These are phyloP conservation scores for Drosophila tristis DNA, from an alignment of 1,140 invertebrate genomes.

Conservation along the genomic window DNA sequence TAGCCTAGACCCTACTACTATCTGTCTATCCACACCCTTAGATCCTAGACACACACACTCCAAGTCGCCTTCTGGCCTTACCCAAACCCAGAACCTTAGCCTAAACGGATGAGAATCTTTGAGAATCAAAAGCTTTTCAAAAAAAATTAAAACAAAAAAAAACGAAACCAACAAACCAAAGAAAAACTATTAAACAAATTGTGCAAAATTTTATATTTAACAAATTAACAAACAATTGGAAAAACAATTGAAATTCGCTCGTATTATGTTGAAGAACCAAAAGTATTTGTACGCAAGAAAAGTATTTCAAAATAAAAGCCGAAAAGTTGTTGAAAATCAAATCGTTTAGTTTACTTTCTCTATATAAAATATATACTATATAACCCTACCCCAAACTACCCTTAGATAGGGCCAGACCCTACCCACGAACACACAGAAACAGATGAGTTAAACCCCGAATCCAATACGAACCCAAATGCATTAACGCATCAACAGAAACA, in stretches of 20 bases:
- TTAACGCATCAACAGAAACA: conserved; percentile 59
- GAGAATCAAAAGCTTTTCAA: conserved; percentile 61
- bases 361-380: conserved; percentile 9
- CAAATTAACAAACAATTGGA: conserved; percentile 52
- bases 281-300: conserved; percentile 66
- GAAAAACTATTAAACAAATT: conserved; percentile 15
- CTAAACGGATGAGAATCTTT: conserved; percentile 49
- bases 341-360: conserved; percentile 60
- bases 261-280: conserved; percentile 60
- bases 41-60: conserved; percentile 18
- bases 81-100: conserved; percentile 37
- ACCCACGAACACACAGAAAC: no score
- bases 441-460: conserved; percentile 6
- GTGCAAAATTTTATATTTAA: conserved; percentile 64
- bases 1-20: conserved; percentile 4
- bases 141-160: not conserved
- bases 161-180: conserved; percentile 40
- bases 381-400: conserved; percentile 1
- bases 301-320: conserved; percentile 68
- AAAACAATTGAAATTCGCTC: conserved; percentile 37
- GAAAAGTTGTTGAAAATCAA: conserved; percentile 79
- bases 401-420: conserved; percentile 21
- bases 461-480: conserved; percentile 40
- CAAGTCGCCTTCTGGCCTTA: conserved; percentile 34
- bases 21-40: conserved; percentile 15